Evolutionary conservation across 2,888 invertebrate genomes (phyloP).

Genomic region (Hirtodrosophila trivittata): DNA sequence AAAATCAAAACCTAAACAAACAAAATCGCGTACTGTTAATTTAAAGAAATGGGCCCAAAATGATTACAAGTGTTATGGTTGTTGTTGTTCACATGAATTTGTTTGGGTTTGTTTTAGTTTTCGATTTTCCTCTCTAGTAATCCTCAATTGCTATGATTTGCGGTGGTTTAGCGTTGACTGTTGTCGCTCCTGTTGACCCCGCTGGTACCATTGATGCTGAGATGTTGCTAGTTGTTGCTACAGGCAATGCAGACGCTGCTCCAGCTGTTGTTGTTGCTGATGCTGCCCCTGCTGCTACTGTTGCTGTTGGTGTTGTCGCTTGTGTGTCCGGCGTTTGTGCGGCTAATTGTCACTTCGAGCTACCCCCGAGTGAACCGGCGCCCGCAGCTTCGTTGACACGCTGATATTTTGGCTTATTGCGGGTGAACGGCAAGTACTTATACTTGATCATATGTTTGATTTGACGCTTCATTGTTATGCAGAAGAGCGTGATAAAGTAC

Average conservation of each 20-base stretch:
- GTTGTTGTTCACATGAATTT: slow-evolving; percentile 41
- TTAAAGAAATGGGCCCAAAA: slow-evolving; percentile 31
- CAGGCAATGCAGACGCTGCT: slow-evolving; percentile 41
- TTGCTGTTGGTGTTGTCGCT: slow-evolving; percentile 49
- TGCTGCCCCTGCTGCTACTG: slow-evolving; percentile 46
- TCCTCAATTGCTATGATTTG: slow-evolving; percentile 83
- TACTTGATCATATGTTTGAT: slow-evolving; percentile 99
- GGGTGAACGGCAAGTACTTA: slow-evolving; percentile 98
- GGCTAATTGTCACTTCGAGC: slow-evolving; percentile 85
- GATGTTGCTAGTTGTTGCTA: slow-evolving; percentile 66
- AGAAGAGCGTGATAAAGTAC: slow-evolving; percentile 99
- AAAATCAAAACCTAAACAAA: slow-evolving; percentile 55
- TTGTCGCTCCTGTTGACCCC: slow-evolving; percentile 41
- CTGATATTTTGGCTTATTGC: slow-evolving; percentile 98
- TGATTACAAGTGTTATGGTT: slow-evolving; percentile 29
- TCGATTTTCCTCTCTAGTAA: slow-evolving; percentile 58
- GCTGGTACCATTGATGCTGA: slow-evolving; percentile 48
- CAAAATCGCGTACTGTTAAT: too few relatives aligned
- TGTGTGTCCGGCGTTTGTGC: slow-evolving; percentile 83
- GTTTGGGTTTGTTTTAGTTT: slow-evolving; percentile 59
- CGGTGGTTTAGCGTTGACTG: slow-evolving; percentile 81
- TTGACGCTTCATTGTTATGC: slow-evolving; percentile 99
- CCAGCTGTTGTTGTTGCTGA: slow-evolving; percentile 34
- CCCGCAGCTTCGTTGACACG: slow-evolving; percentile 84
- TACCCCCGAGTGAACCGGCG: slow-evolving; percentile 38